phyloP scores from a whole-genome alignment of 2,888 invertebrate genomes.

The Metalampra italica region DNA sequence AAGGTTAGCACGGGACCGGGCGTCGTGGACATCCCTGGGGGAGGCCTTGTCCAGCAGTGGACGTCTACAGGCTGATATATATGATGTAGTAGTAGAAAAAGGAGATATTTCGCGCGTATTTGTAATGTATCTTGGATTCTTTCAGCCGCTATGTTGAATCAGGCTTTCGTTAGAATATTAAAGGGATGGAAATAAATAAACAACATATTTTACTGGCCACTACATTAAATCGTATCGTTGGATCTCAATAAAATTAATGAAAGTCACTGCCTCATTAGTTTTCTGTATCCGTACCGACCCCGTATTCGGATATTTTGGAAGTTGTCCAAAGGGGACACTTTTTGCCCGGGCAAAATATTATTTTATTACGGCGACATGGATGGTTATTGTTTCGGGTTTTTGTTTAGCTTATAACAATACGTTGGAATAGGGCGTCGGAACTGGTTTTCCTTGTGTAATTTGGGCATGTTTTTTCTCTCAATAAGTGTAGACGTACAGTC shows the following conservation, averaged over 20 bases:
- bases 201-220: slow-evolving; percentile 4
- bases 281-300: slow-evolving; percentile 14
- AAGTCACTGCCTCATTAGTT: slow-evolving; percentile 22
- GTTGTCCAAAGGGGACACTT: slow-evolving; percentile 25
- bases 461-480: neutral
- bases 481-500: neutral
- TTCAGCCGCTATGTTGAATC: no score
- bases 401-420: slow-evolving; percentile 11
- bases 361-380: slow-evolving; percentile 16
- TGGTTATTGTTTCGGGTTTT: slow-evolving; percentile 19
- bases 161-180: no score
- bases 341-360: slow-evolving; percentile 19
- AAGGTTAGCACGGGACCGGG: no score
- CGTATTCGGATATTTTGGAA: slow-evolving; percentile 25
- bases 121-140: no score
- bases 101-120: no score
- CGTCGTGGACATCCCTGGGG: no score
- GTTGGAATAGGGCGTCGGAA: neutral
- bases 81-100: no score
- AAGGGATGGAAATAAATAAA: neutral
- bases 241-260: slow-evolving; percentile 25
- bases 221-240: slow-evolving; percentile 14
- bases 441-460: slow-evolving; percentile 2
- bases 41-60: no score
- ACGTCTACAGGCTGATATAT: no score